Conservation (phyloP, 2,797 vertebrate genomes). For the Enteromius radiatus region DNA sequence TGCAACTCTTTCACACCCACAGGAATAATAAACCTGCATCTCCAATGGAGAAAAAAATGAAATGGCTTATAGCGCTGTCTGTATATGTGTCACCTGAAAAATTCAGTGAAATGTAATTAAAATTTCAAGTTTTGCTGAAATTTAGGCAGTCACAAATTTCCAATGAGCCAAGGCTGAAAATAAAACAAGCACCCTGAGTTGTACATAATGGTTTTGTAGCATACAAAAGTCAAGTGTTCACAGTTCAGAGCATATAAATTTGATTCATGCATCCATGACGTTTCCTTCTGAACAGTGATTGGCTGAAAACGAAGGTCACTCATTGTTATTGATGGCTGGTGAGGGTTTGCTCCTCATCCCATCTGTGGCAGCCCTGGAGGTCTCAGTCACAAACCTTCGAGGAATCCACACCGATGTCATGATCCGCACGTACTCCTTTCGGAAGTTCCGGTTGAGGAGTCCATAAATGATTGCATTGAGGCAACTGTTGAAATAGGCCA, state of each 20-base stretch:
- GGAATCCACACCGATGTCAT: conserved; percentile 79
- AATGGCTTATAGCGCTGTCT: not conserved
- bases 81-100: not conserved
- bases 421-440: conserved; percentile 84
- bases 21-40: not conserved
- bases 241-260: conserved; percentile 57
- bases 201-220: conserved; percentile 68
- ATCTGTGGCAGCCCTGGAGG: conserved; percentile 75
- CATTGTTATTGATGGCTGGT: conserved; percentile 77
- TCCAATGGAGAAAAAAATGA: not conserved
- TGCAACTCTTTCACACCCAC: not conserved
- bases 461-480: conserved; percentile 85
- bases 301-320: conserved; percentile 50
- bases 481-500: conserved; percentile 87
- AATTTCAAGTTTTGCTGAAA: not conserved
- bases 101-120: not conserved
- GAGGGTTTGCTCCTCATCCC: conserved; percentile 79
- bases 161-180: conserved; percentile 51
- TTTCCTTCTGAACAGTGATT: conserved; percentile 18
- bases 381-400: conserved; percentile 78
- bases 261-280: not conserved
- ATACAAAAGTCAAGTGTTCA: conserved; percentile 55
- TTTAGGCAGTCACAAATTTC: not conserved
- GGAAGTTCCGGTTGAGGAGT: conserved; percentile 84
- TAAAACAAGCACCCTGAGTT: conserved; percentile 75